Evolutionary conservation across 2,113 vertebrate species (phyloP), one percentile per base, ranked within the genome.

Genomic region (Symphodus melops): DNA sequence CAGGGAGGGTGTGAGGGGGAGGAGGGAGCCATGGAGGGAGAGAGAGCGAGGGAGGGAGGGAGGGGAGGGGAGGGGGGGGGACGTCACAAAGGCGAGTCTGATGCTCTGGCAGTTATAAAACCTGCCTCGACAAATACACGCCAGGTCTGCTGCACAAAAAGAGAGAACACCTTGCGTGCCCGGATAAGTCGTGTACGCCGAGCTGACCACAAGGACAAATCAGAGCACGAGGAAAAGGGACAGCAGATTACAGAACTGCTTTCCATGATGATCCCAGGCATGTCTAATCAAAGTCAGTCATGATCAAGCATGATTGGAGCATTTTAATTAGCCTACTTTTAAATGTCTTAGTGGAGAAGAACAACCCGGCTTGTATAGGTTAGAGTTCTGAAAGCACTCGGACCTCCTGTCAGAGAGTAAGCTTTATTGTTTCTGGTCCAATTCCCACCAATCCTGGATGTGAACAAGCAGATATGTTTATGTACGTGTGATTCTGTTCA

Each of bases 31-130:
- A 58, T 55, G 28, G 72, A 42, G 42, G 8, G 70, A 48, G 0
- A 11, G 20, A 21, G 58, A 0, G n/a, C 44, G 61, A 61, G 81
- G 78, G 72, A 77, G 0, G 14, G 20, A 21, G 58, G 1, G n/a
- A 44, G 61, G 63, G 81, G 78, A n/a, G n/a, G 0, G 14, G 20
- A 21, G 58, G 1, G n/a, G 48, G 61, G 63, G 81, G 78, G 72
- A 77, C 67, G 58, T 91, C 86, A 91, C 84, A 90, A 89, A 88
- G 85, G 77, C 84, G 81, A 63, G 65, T 79, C 83, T 82, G 79
- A 89, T 79, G 88, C 78, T 80, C 79, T 88, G 91, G 90, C 88
- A 82, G 86, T 90, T 86, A 84, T 86, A 87, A 89, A 91, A 88
- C 82, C 91, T 90, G 91, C 85, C 80, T 82, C 37, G 16, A 88